Conservation (phyloP, 2,113 vertebrate genomes). For the Dendropsophus ebraccatus region DNA sequence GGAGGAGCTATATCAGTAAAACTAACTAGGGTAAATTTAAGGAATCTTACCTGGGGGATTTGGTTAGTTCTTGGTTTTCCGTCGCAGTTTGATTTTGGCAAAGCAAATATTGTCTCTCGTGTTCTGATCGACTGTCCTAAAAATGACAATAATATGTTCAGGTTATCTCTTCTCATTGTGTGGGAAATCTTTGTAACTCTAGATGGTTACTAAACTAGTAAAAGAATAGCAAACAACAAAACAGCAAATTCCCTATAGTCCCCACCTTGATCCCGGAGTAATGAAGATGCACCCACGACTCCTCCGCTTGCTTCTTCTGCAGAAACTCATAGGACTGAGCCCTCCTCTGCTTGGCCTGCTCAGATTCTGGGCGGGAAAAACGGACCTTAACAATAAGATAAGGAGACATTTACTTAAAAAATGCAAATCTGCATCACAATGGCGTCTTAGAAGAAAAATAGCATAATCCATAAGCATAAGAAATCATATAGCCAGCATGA, state of each 20-base stretch:
- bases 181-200: no score
- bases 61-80: slow-evolving; percentile 90
- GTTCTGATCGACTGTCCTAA: slow-evolving; percentile 92
- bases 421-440: no score
- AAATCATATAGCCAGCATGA: background rate
- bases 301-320: slow-evolving; percentile 96
- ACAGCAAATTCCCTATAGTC: no score
- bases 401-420: background rate
- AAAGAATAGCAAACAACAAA: no score
- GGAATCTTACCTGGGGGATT: slow-evolving; percentile 85
- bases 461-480: background rate
- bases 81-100: slow-evolving; percentile 83
- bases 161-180: background rate
- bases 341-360: slow-evolving; percentile 92
- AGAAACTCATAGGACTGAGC: slow-evolving; percentile 96
- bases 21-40: background rate
- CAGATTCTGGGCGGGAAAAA: slow-evolving; percentile 91
- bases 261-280: slow-evolving; percentile 85
- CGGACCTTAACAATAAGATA: slow-evolving; percentile 79
- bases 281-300: slow-evolving; percentile 92
- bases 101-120: slow-evolving; percentile 93
- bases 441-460: background rate
- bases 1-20: no score
- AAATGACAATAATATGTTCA: background rate
- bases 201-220: no score